These are phyloP conservation scores for Hippocampus abdominalis DNA, from an alignment of 2,113 vertebrate genomes.

Conservation along the genomic window DNA sequence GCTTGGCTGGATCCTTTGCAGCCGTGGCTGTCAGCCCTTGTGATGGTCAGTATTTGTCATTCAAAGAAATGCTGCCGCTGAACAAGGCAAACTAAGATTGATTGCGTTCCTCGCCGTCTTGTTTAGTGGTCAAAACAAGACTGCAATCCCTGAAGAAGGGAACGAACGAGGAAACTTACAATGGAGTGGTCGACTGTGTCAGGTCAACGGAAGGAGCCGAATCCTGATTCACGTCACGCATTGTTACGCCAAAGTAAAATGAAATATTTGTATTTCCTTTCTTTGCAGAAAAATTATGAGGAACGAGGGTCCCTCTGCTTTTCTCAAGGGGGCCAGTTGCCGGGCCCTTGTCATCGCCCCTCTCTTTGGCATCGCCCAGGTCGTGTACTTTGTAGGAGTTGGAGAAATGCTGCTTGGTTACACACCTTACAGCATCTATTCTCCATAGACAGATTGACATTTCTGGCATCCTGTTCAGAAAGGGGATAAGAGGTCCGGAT, in stretches of 20 bases:
- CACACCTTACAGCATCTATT: slow-evolving; percentile 67
- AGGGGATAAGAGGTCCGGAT: not conserved
- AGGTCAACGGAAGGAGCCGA: slow-evolving; percentile 51
- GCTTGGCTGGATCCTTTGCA: slow-evolving; percentile 67
- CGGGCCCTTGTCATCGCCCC: slow-evolving; percentile 79
- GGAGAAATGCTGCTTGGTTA: slow-evolving; percentile 77
- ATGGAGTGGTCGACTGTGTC: slow-evolving; percentile 75
- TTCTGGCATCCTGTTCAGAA: not conserved
- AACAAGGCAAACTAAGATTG: not conserved
- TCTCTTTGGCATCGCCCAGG: slow-evolving; percentile 81
- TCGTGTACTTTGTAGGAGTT: slow-evolving; percentile 77
- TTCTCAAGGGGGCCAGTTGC: slow-evolving; percentile 78
- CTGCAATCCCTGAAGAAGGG: slow-evolving; percentile 77
- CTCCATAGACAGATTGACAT: slow-evolving; percentile 45
- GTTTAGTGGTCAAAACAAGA: slow-evolving; percentile 78
- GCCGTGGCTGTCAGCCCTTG: slow-evolving; percentile 78
- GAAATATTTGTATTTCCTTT: not conserved
- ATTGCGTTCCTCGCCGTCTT: not conserved
- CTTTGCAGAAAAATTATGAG: slow-evolving; percentile 73
- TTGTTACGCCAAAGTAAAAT: not conserved
- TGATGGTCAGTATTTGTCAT: slow-evolving; percentile 57
- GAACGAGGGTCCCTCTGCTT: slow-evolving; percentile 76
- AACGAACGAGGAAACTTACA: slow-evolving; percentile 77
- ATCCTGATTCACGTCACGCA: not conserved
- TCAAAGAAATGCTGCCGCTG: not conserved